These are phyloP conservation scores for Phocides pigmalion DNA, from an alignment of 1,140 invertebrate genomes.

Conservation along the genomic window DNA sequence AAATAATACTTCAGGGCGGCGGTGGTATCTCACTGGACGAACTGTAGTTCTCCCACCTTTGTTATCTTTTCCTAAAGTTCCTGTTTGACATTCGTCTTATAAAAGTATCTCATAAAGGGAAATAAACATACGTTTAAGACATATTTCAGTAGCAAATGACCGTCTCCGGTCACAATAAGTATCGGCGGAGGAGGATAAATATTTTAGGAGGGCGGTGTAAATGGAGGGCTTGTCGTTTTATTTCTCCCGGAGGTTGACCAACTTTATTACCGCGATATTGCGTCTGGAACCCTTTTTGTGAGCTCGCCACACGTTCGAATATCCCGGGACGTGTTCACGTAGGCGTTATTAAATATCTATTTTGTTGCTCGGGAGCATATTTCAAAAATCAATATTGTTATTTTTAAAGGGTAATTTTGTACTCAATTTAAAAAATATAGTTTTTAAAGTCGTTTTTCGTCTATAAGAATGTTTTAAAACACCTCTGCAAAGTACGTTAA, in stretches of 20 bases:
- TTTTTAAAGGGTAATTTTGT: background rate
- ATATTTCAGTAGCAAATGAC: constrained; percentile 50
- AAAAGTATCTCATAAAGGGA: constrained; percentile 13
- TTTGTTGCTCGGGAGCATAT: background rate
- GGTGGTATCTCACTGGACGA: too few species aligned
- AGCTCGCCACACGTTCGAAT: constrained; percentile 36
- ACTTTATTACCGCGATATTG: constrained; percentile 64
- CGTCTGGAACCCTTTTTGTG: constrained; percentile 46
- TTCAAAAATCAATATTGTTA: background rate
- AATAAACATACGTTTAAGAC: constrained; percentile 16
- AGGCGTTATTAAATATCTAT: constrained; percentile 21
- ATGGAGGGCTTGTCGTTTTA: constrained; percentile 59
- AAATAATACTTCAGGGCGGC: too few species aligned
- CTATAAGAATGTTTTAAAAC: too few species aligned
- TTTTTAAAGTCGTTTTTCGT: too few species aligned
- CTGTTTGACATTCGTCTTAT: too few species aligned
- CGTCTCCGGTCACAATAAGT: constrained; percentile 42
- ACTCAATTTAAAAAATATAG: background rate
- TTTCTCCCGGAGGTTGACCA: constrained; percentile 50
- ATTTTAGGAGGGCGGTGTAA: constrained; percentile 74
- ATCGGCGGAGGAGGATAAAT: constrained; percentile 48
- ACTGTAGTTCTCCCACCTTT: too few species aligned
- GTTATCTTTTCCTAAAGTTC: too few species aligned
- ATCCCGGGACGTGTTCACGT: background rate
- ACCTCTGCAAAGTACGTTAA: too few species aligned